phyloP scores from a whole-genome alignment of 2,113 vertebrate species.

The Aptenodytes forsteri region DNA sequence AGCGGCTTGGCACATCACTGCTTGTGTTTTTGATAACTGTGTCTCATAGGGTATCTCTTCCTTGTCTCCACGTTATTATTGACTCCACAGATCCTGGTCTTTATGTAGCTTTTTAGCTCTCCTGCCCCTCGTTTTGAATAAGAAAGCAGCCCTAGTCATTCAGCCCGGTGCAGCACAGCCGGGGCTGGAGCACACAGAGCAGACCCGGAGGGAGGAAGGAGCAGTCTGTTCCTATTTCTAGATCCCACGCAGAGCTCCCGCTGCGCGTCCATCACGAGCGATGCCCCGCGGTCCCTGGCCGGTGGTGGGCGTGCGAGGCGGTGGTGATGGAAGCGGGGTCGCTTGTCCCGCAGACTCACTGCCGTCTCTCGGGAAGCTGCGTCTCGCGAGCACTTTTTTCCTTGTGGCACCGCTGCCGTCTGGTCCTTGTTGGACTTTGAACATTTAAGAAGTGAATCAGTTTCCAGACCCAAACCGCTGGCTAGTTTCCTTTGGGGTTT shows the following conservation, averaged over 20 bases:
- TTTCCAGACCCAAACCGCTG: conserved; percentile 55
- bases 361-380: not conserved
- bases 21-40: not conserved
- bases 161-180: not conserved
- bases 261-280: fast-evolving
- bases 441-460: conserved; percentile 5
- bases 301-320: fast-evolving
- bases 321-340: not conserved
- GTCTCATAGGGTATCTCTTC: not conserved
- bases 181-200: not conserved
- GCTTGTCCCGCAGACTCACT: not conserved
- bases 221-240: not conserved
- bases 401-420: not conserved
- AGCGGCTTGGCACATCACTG: not conserved
- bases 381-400: conserved; percentile 28
- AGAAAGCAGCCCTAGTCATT: not conserved
- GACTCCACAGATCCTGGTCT: not conserved
- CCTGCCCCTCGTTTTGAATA: not conserved
- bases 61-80: not conserved
- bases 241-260: not conserved
- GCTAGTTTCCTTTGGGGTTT: not conserved
- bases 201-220: not conserved
- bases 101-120: not conserved
- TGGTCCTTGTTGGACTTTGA: not conserved
- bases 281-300: not conserved